phyloP scores from a whole-genome alignment of 2,888 invertebrate species.

The Spodoptera exigua region DNA sequence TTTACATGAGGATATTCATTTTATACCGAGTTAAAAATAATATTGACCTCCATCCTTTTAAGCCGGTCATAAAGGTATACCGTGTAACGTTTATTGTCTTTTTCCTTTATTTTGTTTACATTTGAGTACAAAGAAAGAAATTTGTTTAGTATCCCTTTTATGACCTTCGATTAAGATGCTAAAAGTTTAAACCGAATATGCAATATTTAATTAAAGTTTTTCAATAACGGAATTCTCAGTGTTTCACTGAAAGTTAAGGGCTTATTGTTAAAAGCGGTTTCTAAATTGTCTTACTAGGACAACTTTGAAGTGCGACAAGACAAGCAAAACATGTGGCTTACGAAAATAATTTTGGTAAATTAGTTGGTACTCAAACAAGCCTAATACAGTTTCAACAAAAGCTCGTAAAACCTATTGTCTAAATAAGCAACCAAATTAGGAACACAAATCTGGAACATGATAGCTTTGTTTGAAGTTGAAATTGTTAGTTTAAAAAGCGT shows the following conservation, averaged over 20 bases:
- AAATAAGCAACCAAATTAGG: slow-evolving; percentile 46
- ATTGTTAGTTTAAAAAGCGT: slow-evolving; percentile 25
- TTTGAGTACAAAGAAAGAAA: slow-evolving; percentile 43
- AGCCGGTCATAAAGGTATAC: slow-evolving; percentile 29
- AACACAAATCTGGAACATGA: slow-evolving; percentile 37
- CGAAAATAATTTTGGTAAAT: slow-evolving; percentile 26
- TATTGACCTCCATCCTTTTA: slow-evolving; percentile 49
- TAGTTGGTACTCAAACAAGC: slow-evolving; percentile 25
- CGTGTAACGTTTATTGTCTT: slow-evolving; percentile 41
- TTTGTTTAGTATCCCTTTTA: slow-evolving; percentile 35
- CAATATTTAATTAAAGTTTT: slow-evolving; percentile 13
- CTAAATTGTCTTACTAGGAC: slow-evolving; percentile 49
- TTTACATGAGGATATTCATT: slow-evolving; percentile 28
- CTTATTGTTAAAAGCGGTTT: slow-evolving; percentile 43
- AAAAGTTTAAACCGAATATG: slow-evolving; percentile 21
- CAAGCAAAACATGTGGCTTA: slow-evolving; percentile 9
- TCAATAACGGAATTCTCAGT: neutral
- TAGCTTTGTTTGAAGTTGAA: slow-evolving; percentile 41
- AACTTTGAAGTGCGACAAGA: slow-evolving; percentile 22
- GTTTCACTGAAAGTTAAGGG: slow-evolving; percentile 33
- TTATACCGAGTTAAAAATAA: slow-evolving; percentile 36
- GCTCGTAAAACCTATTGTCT: slow-evolving; percentile 50
- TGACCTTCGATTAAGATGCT: slow-evolving; percentile 3
- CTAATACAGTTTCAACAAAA: slow-evolving; percentile 53
- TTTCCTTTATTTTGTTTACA: slow-evolving; percentile 44